phyloP scores from a whole-genome alignment of 1,140 invertebrate species.

The Bombyx mandarina region DNA sequence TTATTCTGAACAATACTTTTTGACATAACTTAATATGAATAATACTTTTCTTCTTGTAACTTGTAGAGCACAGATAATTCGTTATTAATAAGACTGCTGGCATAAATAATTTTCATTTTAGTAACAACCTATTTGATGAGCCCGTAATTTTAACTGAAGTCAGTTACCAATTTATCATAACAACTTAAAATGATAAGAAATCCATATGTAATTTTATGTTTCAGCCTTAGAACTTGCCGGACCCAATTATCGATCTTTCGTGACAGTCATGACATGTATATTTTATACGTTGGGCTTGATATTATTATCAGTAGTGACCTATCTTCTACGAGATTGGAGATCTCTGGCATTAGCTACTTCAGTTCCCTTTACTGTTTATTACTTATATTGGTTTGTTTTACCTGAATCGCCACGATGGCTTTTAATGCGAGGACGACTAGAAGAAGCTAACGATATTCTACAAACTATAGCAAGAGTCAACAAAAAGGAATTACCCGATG shows the following conservation, averaged over 20 bases:
- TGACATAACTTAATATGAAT: too few relatives aligned
- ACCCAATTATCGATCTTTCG: constrained; percentile 90
- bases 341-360: constrained; percentile 84
- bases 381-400: constrained; percentile 87
- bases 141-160: not conserved
- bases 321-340: constrained; percentile 87
- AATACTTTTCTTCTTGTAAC: too few relatives aligned
- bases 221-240: constrained; percentile 90
- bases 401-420: constrained; percentile 91
- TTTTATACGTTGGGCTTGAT: constrained; percentile 91
- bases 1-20: too few relatives aligned
- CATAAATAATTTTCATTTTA: too few relatives aligned
- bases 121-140: not conserved
- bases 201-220: constrained; percentile 34
- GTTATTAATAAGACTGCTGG: too few relatives aligned
- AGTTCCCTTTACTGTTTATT: constrained; percentile 86
- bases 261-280: constrained; percentile 90
- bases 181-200: not conserved
- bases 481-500: constrained; percentile 79
- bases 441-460: constrained; percentile 84
- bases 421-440: constrained; percentile 81
- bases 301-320: constrained; percentile 84
- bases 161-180: not conserved
- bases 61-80: too few relatives aligned
- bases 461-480: constrained; percentile 84